Evolutionary conservation across 2,113 vertebrate genomes (phyloP), one percentile per base, ranked within the genome.

Genomic region (Zapornia atra): DNA sequence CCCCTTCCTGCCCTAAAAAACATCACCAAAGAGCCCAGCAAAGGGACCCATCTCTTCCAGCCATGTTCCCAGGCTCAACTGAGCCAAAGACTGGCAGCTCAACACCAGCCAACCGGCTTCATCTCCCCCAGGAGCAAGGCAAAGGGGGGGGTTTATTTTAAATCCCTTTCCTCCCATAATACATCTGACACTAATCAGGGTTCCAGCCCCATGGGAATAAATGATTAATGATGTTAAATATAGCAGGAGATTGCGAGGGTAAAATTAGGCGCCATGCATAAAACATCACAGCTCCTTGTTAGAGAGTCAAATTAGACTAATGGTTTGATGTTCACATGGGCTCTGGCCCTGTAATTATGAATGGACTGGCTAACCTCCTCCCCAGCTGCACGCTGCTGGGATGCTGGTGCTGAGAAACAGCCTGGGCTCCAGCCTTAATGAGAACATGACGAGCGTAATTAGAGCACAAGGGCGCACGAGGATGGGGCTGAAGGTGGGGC

Each of bases 191-290:
- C 97, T 95, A 98, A 98, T 98, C 98, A 98, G 96, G 96, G 97
- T 94, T 92, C 90, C 89, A 25, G 87, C 91, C 97, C 97, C 95
- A 88, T 14, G 93, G 97, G 97, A 98, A 96, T 96, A 94, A 88
- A 48, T 98, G 98, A 98, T 98, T 98, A 98, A 98, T 97, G 92
- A 94, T 95, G 98, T 98, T 98, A 98, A 98, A 98, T 98, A 98
- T 98, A 98, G 97, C 97, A 94, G 84, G 91, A 97, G 97, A 90
- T 96, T 92, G 97, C 88, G 29, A 29, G 97, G 96, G 96, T 96
- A 90, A 96, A 98, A 98, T 98, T 85, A 98, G 98, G 97, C 14
- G 0, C 96, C 96, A 98, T 98, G 98, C 97, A 98, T 98, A 98
- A 98, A 98, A 98, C 98, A 98, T 98, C 96, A 72, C 40, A 61